Percentiles rank a stretch among this genome's conserved stretches.
phyloP scores from a whole-genome alignment of 2,113 vertebrate species.

The Poicephalus gulielmi region DNA sequence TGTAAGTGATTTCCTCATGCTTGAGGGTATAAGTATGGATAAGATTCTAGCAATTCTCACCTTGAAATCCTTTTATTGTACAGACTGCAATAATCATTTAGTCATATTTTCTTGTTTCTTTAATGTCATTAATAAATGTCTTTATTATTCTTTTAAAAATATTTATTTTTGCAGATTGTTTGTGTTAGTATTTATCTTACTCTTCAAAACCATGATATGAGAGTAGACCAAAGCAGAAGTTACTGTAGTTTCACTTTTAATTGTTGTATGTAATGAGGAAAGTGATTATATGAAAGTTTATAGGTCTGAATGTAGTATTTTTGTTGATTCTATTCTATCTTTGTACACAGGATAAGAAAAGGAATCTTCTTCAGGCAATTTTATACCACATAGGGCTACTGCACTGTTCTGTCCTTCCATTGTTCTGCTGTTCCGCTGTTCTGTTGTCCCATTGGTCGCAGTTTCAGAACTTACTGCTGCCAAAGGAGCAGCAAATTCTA shows the following conservation, averaged over 20 bases:
- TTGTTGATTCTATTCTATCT: not conserved
- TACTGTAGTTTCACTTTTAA: not conserved
- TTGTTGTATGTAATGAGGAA: not conserved
- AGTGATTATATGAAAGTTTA: not conserved
- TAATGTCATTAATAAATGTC: not conserved
- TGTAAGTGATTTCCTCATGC: not conserved
- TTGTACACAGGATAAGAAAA: not conserved
- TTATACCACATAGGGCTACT: not conserved
- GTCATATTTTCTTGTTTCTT: not conserved
- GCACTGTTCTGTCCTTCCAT: not conserved
- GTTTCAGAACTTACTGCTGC: not conserved
- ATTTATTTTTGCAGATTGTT: not conserved
- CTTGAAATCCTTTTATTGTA: not conserved
- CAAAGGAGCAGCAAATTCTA: not conserved
- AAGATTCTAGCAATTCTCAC: not conserved
- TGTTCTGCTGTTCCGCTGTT: not conserved
- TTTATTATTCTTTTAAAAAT: not conserved
- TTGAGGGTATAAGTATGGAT: not conserved
- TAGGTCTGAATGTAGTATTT: not conserved
- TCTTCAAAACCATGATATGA: not conserved
- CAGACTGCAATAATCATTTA: not conserved
- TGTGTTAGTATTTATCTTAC: not conserved
- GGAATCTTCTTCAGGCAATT: not conserved
- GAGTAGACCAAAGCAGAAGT: not conserved
- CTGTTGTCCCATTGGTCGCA: not conserved